Evolutionary conservation across 2,888 invertebrate genomes (phyloP).

Genomic region (Parnassius orleans): DNA sequence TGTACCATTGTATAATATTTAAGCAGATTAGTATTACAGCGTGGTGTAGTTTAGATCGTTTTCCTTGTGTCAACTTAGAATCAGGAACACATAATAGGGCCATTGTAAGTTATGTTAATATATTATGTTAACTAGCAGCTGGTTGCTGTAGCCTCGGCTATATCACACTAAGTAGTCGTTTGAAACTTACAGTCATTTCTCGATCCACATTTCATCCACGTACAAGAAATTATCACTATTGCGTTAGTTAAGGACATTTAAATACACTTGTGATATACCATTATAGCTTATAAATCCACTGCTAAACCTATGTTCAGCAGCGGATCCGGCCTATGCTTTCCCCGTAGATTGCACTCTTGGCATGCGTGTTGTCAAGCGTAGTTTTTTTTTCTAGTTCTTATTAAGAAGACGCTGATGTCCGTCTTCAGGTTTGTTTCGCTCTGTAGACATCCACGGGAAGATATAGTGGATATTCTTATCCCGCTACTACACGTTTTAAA

Average conservation of each 20-base stretch:
- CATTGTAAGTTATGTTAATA: conserved; percentile 26
- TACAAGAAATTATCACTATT: conserved; percentile 10
- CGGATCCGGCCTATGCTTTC: too few relatives aligned
- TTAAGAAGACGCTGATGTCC: too few relatives aligned
- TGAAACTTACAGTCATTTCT: conserved; percentile 14
- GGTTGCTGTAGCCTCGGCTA: conserved; percentile 10
- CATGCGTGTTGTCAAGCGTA: too few relatives aligned
- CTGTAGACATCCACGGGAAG: too few relatives aligned
- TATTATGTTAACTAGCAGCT: conserved; percentile 22
- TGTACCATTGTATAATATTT: neutral
- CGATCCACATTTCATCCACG: conserved; percentile 17
- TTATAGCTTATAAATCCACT: too few relatives aligned
- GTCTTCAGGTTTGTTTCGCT: too few relatives aligned
- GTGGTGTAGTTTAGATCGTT: conserved; percentile 7
- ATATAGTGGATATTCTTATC: too few relatives aligned
- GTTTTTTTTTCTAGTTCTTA: too few relatives aligned
- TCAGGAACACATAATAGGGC: conserved; percentile 22
- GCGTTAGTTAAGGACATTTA: conserved; percentile 11
- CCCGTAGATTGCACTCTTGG: too few relatives aligned
- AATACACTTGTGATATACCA: neutral
- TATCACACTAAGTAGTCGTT: conserved; percentile 22
- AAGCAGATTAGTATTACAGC: conserved; percentile 13
- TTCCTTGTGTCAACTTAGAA: conserved; percentile 21
- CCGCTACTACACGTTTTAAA: too few relatives aligned
- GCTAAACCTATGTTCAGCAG: too few relatives aligned